These are phyloP conservation scores for Onychorhynchus coronatus DNA, from an alignment of 2,113 vertebrate species.

Conservation along the genomic window DNA sequence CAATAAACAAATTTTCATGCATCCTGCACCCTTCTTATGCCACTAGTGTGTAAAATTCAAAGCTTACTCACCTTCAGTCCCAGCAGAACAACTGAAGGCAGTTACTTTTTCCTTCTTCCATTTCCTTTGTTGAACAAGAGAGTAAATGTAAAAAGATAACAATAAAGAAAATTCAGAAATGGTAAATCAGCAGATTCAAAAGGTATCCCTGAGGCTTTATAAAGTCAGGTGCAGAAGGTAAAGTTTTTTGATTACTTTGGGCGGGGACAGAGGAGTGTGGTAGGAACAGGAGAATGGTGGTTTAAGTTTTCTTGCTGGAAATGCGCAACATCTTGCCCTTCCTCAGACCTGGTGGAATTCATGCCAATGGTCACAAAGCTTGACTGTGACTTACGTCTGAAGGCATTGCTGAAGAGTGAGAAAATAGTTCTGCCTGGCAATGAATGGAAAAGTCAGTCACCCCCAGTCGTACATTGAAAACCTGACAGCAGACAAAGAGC, in stretches of 20 bases:
- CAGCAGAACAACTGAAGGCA: background rate
- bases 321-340: background rate
- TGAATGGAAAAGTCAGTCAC: background rate
- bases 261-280: background rate
- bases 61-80: background rate
- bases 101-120: background rate
- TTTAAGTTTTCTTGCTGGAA: background rate
- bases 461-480: background rate
- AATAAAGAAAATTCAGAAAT: background rate
- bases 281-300: background rate
- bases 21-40: background rate
- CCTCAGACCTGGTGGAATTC: background rate
- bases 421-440: background rate
- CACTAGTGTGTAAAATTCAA: background rate
- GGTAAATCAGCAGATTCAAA: background rate
- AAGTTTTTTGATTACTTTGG: background rate
- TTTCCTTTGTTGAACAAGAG: background rate
- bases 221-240: background rate
- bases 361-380: background rate
- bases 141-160: background rate
- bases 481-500: conserved; percentile 21
- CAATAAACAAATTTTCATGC: background rate
- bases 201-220: background rate
- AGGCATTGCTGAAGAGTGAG: background rate
- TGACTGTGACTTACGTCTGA: background rate